Conservation (phyloP, 2,888 invertebrate genomes). For the Eilema sororculum region DNA sequence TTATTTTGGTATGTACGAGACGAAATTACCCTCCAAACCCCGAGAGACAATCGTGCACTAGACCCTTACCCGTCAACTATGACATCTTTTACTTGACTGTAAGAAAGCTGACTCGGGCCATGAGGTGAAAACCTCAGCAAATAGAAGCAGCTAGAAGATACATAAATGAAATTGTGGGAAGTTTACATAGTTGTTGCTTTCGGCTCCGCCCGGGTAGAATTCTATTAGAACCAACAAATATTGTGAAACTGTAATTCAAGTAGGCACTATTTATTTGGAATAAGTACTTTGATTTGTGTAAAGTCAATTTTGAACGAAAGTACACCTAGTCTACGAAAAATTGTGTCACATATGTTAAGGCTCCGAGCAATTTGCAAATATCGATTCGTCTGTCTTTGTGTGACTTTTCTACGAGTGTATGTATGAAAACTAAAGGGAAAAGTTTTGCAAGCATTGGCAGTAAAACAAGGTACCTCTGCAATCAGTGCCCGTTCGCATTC, state of each 20-base stretch:
- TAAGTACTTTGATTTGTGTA: conserved; percentile 4
- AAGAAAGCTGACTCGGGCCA: too few species aligned
- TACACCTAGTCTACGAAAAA: conserved; percentile 6
- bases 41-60: too few species aligned
- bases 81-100: too few species aligned
- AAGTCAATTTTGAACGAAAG: conserved; percentile 13
- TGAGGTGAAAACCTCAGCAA: too few species aligned
- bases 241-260: background rate
- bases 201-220: too few species aligned
- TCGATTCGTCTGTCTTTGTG: conserved; percentile 20
- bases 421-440: background rate
- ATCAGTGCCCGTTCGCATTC: background rate
- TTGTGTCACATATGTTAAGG: conserved; percentile 15
- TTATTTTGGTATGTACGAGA: too few species aligned
- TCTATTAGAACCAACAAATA: too few species aligned
- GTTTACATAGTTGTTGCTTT: too few species aligned
- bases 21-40: too few species aligned
- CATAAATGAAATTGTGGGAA: too few species aligned
- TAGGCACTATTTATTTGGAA: conserved; percentile 9
- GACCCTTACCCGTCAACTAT: too few species aligned
- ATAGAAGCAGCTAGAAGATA: too few species aligned
- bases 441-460: conserved; percentile 8
- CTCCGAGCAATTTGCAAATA: conserved; percentile 15
- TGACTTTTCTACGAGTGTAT: background rate
- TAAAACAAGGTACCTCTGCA: background rate